Percentiles rank a stretch among this genome's conserved stretches.
phyloP scores from a whole-genome alignment of 1,140 invertebrate species.

The Saxidomus purpurata region DNA sequence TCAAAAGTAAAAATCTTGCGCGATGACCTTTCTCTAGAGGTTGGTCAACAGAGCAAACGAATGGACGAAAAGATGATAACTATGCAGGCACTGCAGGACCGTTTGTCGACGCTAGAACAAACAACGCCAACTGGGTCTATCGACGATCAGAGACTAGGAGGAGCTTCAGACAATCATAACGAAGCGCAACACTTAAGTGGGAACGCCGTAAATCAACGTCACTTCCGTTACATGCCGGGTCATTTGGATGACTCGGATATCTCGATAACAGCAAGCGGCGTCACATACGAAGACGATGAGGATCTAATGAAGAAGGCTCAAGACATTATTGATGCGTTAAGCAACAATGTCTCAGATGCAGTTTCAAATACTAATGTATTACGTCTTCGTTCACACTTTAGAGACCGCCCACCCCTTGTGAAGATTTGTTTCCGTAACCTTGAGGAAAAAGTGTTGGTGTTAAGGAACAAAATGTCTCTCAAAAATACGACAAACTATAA shows the following conservation, averaged over 20 bases:
- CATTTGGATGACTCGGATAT: slow-evolving; percentile 26
- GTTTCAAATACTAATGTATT: background rate
- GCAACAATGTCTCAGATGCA: background rate
- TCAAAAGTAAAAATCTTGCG: background rate
- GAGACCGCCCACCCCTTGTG: background rate
- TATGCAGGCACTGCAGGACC: background rate
- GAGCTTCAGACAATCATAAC: background rate
- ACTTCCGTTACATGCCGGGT: background rate
- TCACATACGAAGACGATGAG: background rate
- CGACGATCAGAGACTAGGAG: background rate
- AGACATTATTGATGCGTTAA: slow-evolving; percentile 1
- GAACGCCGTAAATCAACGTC: background rate
- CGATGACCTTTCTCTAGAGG: background rate
- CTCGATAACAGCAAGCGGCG: background rate
- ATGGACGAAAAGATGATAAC: background rate
- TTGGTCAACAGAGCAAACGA: background rate
- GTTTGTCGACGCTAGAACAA: background rate
- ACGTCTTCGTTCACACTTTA: background rate
- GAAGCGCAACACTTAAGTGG: background rate
- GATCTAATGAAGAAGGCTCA: background rate
- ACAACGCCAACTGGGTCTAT: background rate
- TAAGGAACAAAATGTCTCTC: slow-evolving; percentile 27
- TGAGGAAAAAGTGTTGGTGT: background rate
- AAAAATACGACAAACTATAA: slow-evolving; percentile 4
- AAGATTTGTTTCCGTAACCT: background rate